Evolutionary conservation across 2,113 vertebrate genomes (phyloP).

Genomic region (Rhabdornis inornatus): DNA sequence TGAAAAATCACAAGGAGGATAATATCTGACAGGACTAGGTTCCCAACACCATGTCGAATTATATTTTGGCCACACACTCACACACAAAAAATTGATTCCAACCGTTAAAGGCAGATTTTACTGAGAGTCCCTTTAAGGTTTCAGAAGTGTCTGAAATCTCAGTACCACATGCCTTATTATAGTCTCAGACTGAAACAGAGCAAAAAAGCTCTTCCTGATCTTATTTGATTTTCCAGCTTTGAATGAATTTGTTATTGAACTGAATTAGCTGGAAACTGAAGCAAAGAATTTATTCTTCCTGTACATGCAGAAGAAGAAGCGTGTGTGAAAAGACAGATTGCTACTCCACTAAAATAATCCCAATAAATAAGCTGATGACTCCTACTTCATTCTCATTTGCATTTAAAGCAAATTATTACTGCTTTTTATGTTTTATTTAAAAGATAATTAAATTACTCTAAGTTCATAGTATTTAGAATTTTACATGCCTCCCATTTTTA

Average conservation of each 20-base stretch:
- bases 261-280: background rate
- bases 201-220: background rate
- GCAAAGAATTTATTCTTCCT: background rate
- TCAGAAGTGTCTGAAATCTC: background rate
- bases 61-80: background rate
- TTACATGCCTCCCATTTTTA: background rate
- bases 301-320: background rate
- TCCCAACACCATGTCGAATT: background rate
- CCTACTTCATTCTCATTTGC: background rate
- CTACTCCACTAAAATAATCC: background rate
- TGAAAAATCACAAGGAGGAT: background rate
- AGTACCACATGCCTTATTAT: background rate
- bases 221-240: conserved; percentile 1
- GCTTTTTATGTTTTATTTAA: background rate
- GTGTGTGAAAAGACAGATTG: background rate
- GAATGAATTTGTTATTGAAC: background rate
- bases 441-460: background rate
- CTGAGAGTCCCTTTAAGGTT: background rate
- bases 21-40: background rate
- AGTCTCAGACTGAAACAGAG: background rate
- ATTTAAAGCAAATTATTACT: background rate
- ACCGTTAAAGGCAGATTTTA: background rate
- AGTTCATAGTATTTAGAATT: background rate
- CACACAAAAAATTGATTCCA: background rate
- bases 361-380: background rate